phyloP scores from a whole-genome alignment of 2,888 invertebrate genomes.

The Diaphora mendica region DNA sequence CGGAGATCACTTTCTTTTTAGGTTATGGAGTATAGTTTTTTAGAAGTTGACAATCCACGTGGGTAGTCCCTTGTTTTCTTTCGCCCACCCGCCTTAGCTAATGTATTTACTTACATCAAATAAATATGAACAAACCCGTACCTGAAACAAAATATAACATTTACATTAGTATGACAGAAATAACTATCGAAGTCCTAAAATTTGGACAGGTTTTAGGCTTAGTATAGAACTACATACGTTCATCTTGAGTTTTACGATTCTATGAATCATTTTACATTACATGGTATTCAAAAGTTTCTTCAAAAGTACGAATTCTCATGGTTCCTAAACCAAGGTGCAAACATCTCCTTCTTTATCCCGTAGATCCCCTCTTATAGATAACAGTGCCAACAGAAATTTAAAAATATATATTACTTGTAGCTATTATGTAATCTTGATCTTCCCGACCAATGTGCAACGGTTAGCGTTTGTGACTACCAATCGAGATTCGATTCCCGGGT shows the following conservation, averaged over 20 bases:
- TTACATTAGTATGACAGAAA: background rate
- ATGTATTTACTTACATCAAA: background rate
- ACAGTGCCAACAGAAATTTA: conserved; percentile 4
- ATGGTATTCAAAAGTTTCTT: too few species aligned
- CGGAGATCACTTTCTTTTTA: too few species aligned
- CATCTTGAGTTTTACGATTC: too few species aligned
- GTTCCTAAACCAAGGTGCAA: background rate
- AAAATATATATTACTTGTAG: background rate
- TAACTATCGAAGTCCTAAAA: background rate
- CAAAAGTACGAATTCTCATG: too few species aligned
- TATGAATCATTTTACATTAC: too few species aligned
- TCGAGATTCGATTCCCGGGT: too few species aligned
- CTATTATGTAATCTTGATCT: too few species aligned
- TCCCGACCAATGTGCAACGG: too few species aligned
- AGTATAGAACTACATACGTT: too few species aligned
- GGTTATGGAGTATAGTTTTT: too few species aligned
- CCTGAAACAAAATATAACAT: conserved; percentile 12
- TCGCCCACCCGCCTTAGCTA: background rate
- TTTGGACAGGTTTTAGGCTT: background rate
- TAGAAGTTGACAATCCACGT: background rate
- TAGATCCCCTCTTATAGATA: conserved; percentile 9
- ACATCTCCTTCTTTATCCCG: background rate
- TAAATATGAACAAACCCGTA: background rate
- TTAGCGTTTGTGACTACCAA: too few species aligned
- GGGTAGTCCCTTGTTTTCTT: background rate